Evolutionary conservation across 2,888 invertebrate species (phyloP).

Genomic region (Labia minor): DNA sequence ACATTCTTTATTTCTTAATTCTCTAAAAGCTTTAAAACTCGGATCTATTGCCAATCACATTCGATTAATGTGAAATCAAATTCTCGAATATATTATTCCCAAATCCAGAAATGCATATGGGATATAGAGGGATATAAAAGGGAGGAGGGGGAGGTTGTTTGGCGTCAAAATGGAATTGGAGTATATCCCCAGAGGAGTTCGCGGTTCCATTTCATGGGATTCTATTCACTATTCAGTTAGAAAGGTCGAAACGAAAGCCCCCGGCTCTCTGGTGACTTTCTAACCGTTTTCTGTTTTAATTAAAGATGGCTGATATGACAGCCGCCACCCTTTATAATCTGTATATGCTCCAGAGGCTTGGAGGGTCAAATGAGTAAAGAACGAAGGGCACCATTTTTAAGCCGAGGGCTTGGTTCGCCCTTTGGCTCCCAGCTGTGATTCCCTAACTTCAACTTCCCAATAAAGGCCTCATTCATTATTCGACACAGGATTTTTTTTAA

Average conservation of each 20-base stretch:
- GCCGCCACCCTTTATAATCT: slow-evolving; percentile 13
- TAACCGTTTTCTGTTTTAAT: slow-evolving; percentile 13
- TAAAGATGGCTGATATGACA: slow-evolving; percentile 7
- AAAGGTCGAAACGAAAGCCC: background rate
- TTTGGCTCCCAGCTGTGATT: background rate
- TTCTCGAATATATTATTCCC: background rate
- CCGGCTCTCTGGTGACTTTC: background rate
- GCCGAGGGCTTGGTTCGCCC: background rate
- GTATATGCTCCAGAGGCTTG: background rate
- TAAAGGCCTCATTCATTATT: slow-evolving; percentile 13
- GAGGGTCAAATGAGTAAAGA: slow-evolving; percentile 2
- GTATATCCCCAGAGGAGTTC: background rate
- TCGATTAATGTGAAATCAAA: background rate
- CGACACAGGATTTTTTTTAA: slow-evolving; percentile 1
- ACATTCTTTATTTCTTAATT: no score
- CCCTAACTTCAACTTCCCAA: slow-evolving; percentile 7
- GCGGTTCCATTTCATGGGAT: slow-evolving; percentile 13
- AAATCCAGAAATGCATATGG: background rate
- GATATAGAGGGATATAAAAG: background rate
- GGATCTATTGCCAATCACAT: background rate
- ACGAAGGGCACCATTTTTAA: background rate
- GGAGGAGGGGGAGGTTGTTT: no score
- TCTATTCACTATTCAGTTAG: slow-evolving; percentile 7
- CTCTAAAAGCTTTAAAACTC: no score
- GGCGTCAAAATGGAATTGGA: background rate